Evolutionary conservation across 2,888 invertebrate genomes (phyloP).

Genomic region (Parochlus steinenii): DNA sequence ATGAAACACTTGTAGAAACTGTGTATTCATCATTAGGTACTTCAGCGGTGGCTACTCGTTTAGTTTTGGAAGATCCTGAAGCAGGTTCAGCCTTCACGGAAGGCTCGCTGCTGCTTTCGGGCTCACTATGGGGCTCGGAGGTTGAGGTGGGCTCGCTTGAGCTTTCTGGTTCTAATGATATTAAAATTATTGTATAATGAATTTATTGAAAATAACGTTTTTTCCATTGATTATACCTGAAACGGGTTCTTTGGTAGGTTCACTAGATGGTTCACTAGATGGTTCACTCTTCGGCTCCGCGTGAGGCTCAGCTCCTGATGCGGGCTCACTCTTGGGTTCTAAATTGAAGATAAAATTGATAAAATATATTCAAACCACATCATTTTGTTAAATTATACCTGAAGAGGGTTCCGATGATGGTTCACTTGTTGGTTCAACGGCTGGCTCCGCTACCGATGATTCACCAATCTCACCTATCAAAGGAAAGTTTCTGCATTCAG

Average conservation of each 20-base stretch:
- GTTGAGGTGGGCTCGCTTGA: conserved; percentile 20
- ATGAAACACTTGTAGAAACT: conserved; percentile 65
- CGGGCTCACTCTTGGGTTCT: conserved; percentile 21
- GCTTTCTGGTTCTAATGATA: conserved; percentile 19
- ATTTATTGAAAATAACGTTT: not conserved
- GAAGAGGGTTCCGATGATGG: conserved; percentile 28
- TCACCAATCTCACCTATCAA: conserved; percentile 34
- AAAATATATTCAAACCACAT: too few relatives aligned
- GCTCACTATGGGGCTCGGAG: conserved; percentile 24
- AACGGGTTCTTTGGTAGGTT: conserved; percentile 15
- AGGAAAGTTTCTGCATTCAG: conserved; percentile 68
- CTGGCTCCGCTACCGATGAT: conserved; percentile 20
- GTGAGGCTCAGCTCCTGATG: conserved; percentile 22
- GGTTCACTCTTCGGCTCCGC: conserved; percentile 22
- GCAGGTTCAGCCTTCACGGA: conserved; percentile 28
- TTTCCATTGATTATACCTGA: conserved; percentile 21
- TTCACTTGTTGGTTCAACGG: conserved; percentile 24
- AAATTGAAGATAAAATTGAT: too few relatives aligned
- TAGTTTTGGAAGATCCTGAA: conserved; percentile 28
- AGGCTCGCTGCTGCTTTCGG: conserved; percentile 29
- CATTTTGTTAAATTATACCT: conserved; percentile 15
- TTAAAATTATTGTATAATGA: not conserved
- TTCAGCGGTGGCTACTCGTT: conserved; percentile 37
- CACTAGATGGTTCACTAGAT: conserved; percentile 22
- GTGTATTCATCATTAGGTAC: conserved; percentile 42